phyloP scores from a whole-genome alignment of 2,797 vertebrate genomes.

The Poeciliopsis presidionis region DNA sequence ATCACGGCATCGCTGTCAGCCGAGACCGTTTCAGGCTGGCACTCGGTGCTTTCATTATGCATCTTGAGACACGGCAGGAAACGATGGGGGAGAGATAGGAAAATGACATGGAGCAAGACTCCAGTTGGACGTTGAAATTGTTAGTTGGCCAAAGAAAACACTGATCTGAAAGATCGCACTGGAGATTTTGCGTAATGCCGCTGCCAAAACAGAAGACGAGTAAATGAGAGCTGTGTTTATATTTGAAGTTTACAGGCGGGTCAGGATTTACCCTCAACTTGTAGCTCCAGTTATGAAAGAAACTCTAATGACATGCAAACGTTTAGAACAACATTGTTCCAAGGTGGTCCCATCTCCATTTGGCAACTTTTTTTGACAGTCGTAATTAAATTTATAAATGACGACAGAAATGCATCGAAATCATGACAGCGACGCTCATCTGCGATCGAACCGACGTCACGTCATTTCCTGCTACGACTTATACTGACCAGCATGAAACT shows the following conservation, averaged over 20 bases:
- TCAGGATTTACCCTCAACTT: not conserved
- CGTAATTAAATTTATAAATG: not conserved
- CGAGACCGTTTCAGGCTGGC: not conserved
- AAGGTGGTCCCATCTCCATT: too few species aligned
- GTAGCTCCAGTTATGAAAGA: not conserved
- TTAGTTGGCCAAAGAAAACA: slow-evolving; percentile 1
- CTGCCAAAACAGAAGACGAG: not conserved
- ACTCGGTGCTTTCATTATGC: slow-evolving; percentile 2
- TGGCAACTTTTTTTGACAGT: not conserved
- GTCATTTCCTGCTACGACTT: not conserved
- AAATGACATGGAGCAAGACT: not conserved
- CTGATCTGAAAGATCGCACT: not conserved
- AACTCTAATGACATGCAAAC: not conserved
- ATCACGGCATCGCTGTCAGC: not conserved
- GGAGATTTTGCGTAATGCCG: not conserved
- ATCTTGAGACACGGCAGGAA: slow-evolving; percentile 12
- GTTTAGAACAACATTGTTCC: not conserved
- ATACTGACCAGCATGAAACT: slow-evolving; percentile 87
- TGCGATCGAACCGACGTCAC: too few species aligned
- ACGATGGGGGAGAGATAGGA: slow-evolving; percentile 2
- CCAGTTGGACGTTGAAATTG: slow-evolving; percentile 3
- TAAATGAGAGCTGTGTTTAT: slow-evolving; percentile 9
- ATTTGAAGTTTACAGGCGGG: not conserved
- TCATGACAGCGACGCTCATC: not conserved
- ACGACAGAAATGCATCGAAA: not conserved